Percentiles rank a stretch among this genome's conserved stretches.
Conservation (phyloP, 2,797 vertebrate genomes). For the Neostethus bicornis region DNA sequence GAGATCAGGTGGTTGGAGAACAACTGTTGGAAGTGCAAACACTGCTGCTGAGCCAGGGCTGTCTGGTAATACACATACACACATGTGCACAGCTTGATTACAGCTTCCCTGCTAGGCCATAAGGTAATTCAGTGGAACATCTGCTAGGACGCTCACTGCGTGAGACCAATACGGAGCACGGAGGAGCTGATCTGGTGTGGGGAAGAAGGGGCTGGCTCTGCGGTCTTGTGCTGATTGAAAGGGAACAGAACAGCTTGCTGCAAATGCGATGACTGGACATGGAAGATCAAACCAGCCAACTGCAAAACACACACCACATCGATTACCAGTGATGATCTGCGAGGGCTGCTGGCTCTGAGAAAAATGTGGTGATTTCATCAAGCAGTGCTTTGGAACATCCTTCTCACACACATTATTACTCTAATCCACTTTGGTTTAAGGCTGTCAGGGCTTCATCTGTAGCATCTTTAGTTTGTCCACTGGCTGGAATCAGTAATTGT, state of each 20-base stretch:
- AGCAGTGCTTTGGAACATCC: conserved; percentile 1
- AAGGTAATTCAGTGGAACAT: conserved; percentile 67
- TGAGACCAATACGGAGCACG: conserved; percentile 26
- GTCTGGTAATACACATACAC: conserved; percentile 30
- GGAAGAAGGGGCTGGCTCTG: conserved; percentile 23
- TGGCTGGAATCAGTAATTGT: conserved; percentile 7
- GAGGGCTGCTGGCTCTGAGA: conserved; percentile 14
- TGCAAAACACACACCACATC: conserved; percentile 27
- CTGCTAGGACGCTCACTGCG: conserved; percentile 61
- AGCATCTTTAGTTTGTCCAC: background rate
- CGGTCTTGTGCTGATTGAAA: conserved; percentile 36
- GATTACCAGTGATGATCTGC: conserved; percentile 27
- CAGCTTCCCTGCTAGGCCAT: conserved; percentile 42
- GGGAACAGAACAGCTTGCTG: conserved; percentile 58
- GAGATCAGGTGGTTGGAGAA: conserved; percentile 60
- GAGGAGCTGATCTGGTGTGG: conserved; percentile 27
- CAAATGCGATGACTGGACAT: conserved; percentile 30
- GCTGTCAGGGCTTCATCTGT: background rate
- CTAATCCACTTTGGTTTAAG: background rate
- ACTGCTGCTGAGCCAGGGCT: conserved; percentile 34
- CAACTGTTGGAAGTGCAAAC: conserved; percentile 55
- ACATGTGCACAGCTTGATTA: conserved; percentile 56
- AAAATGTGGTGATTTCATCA: conserved; percentile 24
- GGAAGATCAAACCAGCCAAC: conserved; percentile 35
- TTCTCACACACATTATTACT: conserved; percentile 6